Base-by-base conservation (phyloP, 2,113 vertebrate genomes). In the Caranx melampygus region DNA sequence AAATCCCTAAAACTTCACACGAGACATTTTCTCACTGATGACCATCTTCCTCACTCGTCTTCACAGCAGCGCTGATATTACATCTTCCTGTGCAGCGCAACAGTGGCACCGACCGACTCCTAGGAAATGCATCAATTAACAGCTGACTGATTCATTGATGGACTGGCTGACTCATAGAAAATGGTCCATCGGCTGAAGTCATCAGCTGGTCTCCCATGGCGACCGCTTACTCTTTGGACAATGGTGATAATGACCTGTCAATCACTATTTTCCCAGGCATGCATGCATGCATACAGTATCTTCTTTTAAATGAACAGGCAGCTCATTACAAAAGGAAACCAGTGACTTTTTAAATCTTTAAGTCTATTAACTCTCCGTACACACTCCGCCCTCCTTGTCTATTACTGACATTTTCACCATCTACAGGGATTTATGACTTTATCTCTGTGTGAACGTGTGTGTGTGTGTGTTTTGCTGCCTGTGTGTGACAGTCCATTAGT, bases 221-320 rank as follows among this genome's bases (percentile, higher is more conserved):
- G 5, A 60, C 26, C 26, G 8, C 3, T 15, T n/a, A 37, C 71
- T 34, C 40, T 58, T 51, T 18, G 9, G 34, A 70, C 34, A 64
- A 20, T 33, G 11, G 15, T n/a, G 61, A 62, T 84, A 76, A 62
- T 40, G 44, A 80, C 37, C 66, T 67, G 60, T 57, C 47, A 72
- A 6, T 84, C 54, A 34, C 51, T n/a, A 18, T 37, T 37, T 37
- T 26, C 8, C 15, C 4, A 1, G 26, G 26, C 26, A 26, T 26
- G 26, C 26, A 26, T 26, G 44, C 9, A 20, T 12, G n/a, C 15
- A 45, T 35, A 15, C 8, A 20, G 7, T 13, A 2, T 54, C 6
- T 37, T 15, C 63, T 10, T 40, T 6, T 2, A 37, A 7, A 26
- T 26, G 5, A 62, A 69, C 21, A 4, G 26, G 26, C 57, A 20